Evolutionary conservation across 2,113 vertebrate genomes (phyloP).

Genomic region (Bungarus multicinctus): DNA sequence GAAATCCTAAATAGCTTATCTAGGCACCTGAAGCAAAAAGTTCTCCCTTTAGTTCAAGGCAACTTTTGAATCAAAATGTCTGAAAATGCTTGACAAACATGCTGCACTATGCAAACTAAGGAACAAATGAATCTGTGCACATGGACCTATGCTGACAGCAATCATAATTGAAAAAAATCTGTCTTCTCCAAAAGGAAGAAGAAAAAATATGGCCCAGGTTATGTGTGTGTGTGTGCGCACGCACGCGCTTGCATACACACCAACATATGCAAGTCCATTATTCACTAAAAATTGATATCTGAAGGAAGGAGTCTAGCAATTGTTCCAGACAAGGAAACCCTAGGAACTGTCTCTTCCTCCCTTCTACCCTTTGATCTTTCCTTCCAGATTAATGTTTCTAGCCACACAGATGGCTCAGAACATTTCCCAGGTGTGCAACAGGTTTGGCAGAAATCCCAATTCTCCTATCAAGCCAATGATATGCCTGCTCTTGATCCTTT

Average conservation of each 20-base stretch:
- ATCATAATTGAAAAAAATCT: not conserved
- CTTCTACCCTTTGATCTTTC: not conserved
- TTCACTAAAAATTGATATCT: not conserved
- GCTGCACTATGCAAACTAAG: not conserved
- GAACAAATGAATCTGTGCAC: not conserved
- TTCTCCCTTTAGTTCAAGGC: not conserved
- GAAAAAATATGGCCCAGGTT: not conserved
- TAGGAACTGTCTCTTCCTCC: not conserved
- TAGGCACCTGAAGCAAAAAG: constrained; percentile 1
- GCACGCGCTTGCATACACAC: not conserved
- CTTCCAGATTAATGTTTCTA: not conserved
- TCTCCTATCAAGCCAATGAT: not conserved
- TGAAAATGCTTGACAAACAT: constrained; percentile 16
- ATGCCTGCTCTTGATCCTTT: not conserved
- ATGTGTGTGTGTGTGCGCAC: no score
- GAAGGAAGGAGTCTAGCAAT: not conserved
- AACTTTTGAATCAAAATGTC: constrained; percentile 8
- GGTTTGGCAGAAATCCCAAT: not conserved
- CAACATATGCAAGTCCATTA: not conserved
- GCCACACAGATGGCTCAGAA: not conserved
- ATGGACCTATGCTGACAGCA: not conserved
- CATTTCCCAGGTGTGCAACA: not conserved
- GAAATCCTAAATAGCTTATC: not conserved
- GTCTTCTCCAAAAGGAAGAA: not conserved
- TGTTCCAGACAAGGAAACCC: not conserved